phyloP scores from a whole-genome alignment of 2,113 vertebrate species.

The Caretta caretta region DNA sequence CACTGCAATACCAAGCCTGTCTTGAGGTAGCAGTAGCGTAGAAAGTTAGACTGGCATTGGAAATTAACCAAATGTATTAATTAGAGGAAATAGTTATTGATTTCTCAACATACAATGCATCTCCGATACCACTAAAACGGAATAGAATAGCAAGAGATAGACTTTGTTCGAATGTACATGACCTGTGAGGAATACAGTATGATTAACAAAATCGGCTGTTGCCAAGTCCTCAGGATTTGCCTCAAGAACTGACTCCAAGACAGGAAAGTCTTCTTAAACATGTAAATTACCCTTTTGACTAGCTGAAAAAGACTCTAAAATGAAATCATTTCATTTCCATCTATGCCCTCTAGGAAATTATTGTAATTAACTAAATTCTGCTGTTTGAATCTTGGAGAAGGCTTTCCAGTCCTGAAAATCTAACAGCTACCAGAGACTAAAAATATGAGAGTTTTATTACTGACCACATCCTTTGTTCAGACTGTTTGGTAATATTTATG shows the following conservation, averaged over 20 bases:
- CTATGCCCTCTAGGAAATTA: not conserved
- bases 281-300: not conserved
- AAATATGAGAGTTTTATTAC: not conserved
- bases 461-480: not conserved
- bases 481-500: not conserved
- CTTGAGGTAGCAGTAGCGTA: not conserved
- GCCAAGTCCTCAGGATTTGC: not conserved
- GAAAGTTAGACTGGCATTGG: not conserved
- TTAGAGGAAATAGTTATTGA: not conserved
- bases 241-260: not conserved
- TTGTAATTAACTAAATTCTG: not conserved
- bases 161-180: rapidly evolving
- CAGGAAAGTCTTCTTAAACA: not conserved
- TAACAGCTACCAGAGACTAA: not conserved
- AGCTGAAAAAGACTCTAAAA: not conserved
- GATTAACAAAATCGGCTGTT: not conserved
- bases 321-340: not conserved
- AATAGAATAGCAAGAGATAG: not conserved
- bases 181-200: not conserved
- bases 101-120: not conserved
- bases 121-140: not conserved
- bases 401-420: not conserved
- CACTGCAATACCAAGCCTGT: not conserved
- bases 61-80: not conserved
- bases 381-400: not conserved